Conservation (phyloP, 2,797 vertebrate genomes). For the Channa striata region DNA sequence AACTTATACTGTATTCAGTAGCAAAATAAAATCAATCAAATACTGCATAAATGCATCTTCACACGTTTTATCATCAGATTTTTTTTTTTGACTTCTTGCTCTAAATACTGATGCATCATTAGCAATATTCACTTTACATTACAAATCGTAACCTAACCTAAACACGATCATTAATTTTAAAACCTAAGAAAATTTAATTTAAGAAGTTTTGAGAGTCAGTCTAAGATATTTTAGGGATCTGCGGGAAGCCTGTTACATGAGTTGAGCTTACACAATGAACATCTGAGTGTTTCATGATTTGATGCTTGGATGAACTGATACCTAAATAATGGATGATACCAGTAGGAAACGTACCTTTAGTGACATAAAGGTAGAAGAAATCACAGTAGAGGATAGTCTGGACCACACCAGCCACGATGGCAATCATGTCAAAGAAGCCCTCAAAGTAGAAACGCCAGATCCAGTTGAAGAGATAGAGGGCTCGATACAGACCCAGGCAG, state of each 20-base stretch:
- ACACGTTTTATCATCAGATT: no score
- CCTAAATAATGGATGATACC: not conserved
- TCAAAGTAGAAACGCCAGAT: conserved; percentile 99
- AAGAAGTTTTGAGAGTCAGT: no score
- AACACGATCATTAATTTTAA: no score
- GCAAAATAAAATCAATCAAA: no score
- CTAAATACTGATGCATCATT: no score
- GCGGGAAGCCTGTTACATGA: not conserved
- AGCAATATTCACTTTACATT: no score
- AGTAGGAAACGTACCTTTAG: conserved; percentile 90
- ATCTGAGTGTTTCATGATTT: not conserved
- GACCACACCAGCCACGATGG: conserved; percentile 96
- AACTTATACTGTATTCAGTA: no score
- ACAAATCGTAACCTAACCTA: no score
- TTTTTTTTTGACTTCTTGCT: no score
- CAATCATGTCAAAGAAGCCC: conserved; percentile 98
- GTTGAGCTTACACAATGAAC: not conserved
- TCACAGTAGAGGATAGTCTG: conserved; percentile 99
- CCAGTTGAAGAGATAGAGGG: conserved; percentile 98
- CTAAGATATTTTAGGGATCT: no score
- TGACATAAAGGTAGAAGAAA: conserved; percentile 99
- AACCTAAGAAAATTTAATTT: no score
- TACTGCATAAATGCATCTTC: no score
- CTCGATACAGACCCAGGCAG: conserved; percentile 95
- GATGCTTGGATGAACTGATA: not conserved